These are phyloP conservation scores for Macaria liturata DNA, from an alignment of 2,888 invertebrate species.

Conservation along the genomic window DNA sequence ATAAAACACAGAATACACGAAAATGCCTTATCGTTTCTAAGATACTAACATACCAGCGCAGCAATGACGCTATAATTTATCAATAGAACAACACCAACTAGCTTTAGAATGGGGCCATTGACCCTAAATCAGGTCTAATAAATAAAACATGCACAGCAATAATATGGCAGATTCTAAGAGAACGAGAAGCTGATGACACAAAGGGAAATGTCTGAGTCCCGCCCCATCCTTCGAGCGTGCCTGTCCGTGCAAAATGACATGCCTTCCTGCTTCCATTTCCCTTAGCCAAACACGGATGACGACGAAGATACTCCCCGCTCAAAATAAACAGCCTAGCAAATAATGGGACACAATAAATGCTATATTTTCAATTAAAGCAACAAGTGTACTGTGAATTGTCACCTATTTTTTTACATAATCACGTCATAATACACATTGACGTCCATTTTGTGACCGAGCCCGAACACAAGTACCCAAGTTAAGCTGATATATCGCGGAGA, in stretches of 20 bases:
- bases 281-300: constrained; percentile 2
- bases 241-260: constrained; percentile 37
- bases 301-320: not conserved
- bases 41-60: too few species aligned
- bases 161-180: constrained; percentile 24
- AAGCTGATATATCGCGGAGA: not conserved
- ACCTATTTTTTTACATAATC: constrained; percentile 71
- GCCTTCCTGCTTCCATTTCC: constrained; percentile 36
- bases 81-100: constrained; percentile 13
- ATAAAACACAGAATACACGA: too few species aligned
- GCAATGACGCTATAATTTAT: not conserved
- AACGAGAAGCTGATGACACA: constrained; percentile 28
- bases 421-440: constrained; percentile 72
- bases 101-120: constrained; percentile 52
- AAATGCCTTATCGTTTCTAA: too few species aligned
- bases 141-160: constrained; percentile 42
- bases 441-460: constrained; percentile 75
- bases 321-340: constrained; percentile 1
- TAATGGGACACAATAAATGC: constrained; percentile 11
- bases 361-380: constrained; percentile 20
- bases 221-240: not conserved
- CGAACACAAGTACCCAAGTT: constrained; percentile 30
- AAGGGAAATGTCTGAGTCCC: constrained; percentile 7
- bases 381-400: constrained; percentile 27
- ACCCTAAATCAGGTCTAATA: constrained; percentile 57